Percentiles rank a stretch among this genome's conserved stretches.
Conservation (phyloP, 2,797 vertebrate genomes). For the Sylvia borin region DNA sequence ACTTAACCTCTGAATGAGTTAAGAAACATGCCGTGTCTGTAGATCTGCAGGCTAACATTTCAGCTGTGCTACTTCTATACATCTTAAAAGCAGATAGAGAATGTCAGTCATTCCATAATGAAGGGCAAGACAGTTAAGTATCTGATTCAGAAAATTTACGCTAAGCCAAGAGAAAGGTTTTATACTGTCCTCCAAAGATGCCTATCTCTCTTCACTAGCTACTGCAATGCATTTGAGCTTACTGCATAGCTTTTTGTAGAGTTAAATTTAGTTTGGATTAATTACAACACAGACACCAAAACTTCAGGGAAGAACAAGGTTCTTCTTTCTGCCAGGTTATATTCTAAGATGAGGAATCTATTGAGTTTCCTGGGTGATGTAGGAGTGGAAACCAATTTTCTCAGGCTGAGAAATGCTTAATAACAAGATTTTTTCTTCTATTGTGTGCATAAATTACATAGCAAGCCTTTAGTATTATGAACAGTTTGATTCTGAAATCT, state of each 20-base stretch:
- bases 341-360: not conserved
- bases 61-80: not conserved
- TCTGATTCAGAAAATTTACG: not conserved
- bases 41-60: not conserved
- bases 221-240: not conserved
- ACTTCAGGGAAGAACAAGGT: not conserved
- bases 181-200: not conserved
- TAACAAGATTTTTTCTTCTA: not conserved
- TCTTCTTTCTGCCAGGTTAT: not conserved
- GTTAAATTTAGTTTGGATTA: not conserved
- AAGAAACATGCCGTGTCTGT: not conserved
- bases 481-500: not conserved
- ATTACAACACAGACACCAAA: not conserved
- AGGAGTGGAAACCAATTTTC: not conserved
- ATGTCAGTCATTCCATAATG: not conserved
- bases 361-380: not conserved
- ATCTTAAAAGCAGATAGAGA: not conserved
- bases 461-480: not conserved
- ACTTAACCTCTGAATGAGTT: not conserved
- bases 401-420: not conserved
- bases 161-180: not conserved
- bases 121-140: not conserved
- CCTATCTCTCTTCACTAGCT: not conserved
- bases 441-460: not conserved
- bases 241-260: not conserved